Evolutionary conservation across 2,797 vertebrate genomes (phyloP).

Genomic region (Sternarchorhynchus goeldii): DNA sequence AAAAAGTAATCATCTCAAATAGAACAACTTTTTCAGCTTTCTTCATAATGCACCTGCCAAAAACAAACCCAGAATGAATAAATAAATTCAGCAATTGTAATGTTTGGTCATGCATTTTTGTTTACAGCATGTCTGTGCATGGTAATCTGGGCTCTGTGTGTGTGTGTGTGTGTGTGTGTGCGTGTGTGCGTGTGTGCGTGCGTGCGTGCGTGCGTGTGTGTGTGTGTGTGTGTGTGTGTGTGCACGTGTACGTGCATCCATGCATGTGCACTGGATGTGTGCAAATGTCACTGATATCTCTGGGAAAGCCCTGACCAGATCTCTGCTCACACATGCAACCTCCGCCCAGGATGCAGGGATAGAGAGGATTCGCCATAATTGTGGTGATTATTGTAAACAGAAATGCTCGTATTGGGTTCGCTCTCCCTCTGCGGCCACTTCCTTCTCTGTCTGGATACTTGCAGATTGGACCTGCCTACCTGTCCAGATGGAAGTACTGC

Average conservation of each 20-base stretch:
- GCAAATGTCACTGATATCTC: conserved; percentile 71
- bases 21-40: not conserved
- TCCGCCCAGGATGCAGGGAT: conserved; percentile 61
- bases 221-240: conserved; percentile 11
- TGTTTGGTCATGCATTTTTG: no score
- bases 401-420: conserved; percentile 57
- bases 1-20: not conserved
- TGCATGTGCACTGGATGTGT: conserved; percentile 25
- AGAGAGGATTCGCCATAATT: conserved; percentile 51
- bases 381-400: conserved; percentile 69
- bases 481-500: conserved; percentile 51
- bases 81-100: no score
- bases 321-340: conserved; percentile 67
- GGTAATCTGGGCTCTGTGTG: not conserved
- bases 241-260: not conserved
- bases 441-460: conserved; percentile 43
- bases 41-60: no score
- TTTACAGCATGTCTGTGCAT: not conserved
- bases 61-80: no score
- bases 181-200: not conserved
- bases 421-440: conserved; percentile 55
- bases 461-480: conserved; percentile 44
- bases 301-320: conserved; percentile 71
- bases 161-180: conserved; percentile 14
- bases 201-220: conserved; percentile 11